phyloP scores from a whole-genome alignment of 2,888 invertebrate genomes.

The Tridacna crocea region DNA sequence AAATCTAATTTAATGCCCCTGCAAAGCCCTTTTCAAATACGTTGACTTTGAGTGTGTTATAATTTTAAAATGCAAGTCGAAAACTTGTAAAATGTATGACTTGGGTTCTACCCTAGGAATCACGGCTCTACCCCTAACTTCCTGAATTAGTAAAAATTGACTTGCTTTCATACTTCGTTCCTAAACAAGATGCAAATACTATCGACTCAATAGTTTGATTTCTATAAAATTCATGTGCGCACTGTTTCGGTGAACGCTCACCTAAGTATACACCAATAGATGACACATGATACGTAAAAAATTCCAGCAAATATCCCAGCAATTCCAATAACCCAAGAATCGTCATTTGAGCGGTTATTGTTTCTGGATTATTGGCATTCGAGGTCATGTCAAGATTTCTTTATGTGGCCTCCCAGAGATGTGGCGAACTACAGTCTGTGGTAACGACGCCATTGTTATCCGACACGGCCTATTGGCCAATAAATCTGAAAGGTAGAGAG shows the following conservation, averaged over 20 bases:
- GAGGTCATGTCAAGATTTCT: conserved; percentile 28
- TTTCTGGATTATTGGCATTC: conserved; percentile 17
- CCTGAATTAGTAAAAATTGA: too few relatives aligned
- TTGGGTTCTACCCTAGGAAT: too few relatives aligned
- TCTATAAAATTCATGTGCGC: neutral
- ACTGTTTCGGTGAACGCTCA: neutral
- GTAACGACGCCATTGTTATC: neutral
- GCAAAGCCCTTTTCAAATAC: too few relatives aligned
- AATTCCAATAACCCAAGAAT: neutral
- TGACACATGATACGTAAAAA: neutral
- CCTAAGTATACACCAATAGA: neutral
- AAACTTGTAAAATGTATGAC: too few relatives aligned
- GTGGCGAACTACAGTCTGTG: conserved; percentile 15
- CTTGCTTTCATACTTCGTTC: too few relatives aligned
- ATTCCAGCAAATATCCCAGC: neutral
- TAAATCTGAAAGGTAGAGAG: neutral
- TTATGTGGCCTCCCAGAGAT: conserved; percentile 22
- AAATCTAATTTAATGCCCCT: too few relatives aligned
- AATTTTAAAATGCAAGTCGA: too few relatives aligned
- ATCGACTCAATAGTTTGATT: too few relatives aligned
- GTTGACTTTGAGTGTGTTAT: too few relatives aligned
- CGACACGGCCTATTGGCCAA: conserved; percentile 2
- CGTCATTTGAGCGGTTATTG: conserved; percentile 2
- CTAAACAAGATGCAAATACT: too few relatives aligned
- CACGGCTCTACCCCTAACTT: too few relatives aligned